phyloP scores from a whole-genome alignment of 2,888 invertebrate genomes.

The Acholoe squamosa region DNA sequence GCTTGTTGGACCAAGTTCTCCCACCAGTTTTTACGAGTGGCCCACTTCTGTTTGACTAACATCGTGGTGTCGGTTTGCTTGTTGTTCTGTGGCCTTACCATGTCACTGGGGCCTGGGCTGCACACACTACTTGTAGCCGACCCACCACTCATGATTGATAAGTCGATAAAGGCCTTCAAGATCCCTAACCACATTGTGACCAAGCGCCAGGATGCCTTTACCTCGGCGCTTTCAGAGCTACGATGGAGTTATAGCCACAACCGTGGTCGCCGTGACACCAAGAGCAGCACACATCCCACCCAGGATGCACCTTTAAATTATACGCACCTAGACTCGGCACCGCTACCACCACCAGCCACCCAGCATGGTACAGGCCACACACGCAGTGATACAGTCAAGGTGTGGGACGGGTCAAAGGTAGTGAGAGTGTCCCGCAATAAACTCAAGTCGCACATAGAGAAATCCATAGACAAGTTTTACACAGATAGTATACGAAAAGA shows the following conservation, averaged over 20 bases:
- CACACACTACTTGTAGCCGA: slow-evolving; percentile 18
- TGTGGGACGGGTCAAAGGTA: not conserved
- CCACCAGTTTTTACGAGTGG: not conserved
- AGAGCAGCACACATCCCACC: too few relatives aligned
- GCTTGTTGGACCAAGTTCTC: not conserved
- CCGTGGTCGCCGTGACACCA: not conserved
- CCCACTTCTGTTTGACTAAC: slow-evolving; percentile 32
- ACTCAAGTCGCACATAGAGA: not conserved
- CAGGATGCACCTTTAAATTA: too few relatives aligned
- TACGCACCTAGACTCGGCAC: not conserved
- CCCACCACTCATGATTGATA: slow-evolving; percentile 73
- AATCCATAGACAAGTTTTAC: slow-evolving; percentile 4
- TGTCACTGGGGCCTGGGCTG: slow-evolving; percentile 40
- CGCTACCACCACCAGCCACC: not conserved
- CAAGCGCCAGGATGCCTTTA: slow-evolving; percentile 74
- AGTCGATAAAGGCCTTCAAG: slow-evolving; percentile 78
- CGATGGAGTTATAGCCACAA: slow-evolving; percentile 55
- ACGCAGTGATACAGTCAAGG: not conserved
- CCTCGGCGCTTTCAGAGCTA: slow-evolving; percentile 66
- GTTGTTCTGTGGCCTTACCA: slow-evolving; percentile 1
- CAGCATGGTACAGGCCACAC: not conserved
- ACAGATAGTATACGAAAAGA: not conserved
- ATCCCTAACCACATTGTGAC: slow-evolving; percentile 80
- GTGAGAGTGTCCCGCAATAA: not conserved
- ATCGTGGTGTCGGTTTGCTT: slow-evolving; percentile 25